Conservation (phyloP, 2,797 vertebrate genomes). For the Scyliorhinus canicula region DNA sequence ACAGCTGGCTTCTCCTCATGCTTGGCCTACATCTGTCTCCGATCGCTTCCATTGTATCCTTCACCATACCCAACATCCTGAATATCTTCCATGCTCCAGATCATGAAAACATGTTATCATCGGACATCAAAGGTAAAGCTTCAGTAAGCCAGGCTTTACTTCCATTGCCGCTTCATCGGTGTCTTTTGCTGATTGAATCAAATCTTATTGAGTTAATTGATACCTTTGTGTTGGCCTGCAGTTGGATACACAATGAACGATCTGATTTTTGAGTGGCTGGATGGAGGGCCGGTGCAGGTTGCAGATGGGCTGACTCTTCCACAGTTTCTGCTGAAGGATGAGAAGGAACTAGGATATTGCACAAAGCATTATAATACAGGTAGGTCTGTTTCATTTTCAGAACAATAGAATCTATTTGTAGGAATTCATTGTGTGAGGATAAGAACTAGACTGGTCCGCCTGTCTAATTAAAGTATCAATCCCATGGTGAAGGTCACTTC, state of each 20-base stretch:
- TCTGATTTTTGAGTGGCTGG: slow-evolving; percentile 94
- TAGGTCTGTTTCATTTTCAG: slow-evolving; percentile 47
- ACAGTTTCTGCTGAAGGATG: slow-evolving; percentile 93
- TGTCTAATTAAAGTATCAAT: neutral
- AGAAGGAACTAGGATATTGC: slow-evolving; percentile 92
- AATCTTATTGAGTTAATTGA: neutral
- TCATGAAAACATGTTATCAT: neutral
- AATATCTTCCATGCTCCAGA: neutral
- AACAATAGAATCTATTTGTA: neutral
- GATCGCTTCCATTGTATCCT: slow-evolving; percentile 12
- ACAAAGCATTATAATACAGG: slow-evolving; percentile 98
- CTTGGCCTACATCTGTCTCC: neutral
- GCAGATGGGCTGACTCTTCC: slow-evolving; percentile 91
- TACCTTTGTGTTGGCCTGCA: slow-evolving; percentile 47
- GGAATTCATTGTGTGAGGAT: neutral
- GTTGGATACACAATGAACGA: slow-evolving; percentile 99
- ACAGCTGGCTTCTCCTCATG: neutral
- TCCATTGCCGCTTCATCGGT: neutral
- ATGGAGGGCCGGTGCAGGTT: slow-evolving; percentile 85
- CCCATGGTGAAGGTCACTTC: neutral
- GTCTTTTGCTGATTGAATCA: neutral
- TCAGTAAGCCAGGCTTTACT: neutral
- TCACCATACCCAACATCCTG: slow-evolving; percentile 29
- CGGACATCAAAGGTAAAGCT: slow-evolving; percentile 21
- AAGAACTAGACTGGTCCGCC: neutral